Base-by-base conservation (phyloP, 2,113 vertebrate species). In the Thryonomys swinderianus region DNA sequence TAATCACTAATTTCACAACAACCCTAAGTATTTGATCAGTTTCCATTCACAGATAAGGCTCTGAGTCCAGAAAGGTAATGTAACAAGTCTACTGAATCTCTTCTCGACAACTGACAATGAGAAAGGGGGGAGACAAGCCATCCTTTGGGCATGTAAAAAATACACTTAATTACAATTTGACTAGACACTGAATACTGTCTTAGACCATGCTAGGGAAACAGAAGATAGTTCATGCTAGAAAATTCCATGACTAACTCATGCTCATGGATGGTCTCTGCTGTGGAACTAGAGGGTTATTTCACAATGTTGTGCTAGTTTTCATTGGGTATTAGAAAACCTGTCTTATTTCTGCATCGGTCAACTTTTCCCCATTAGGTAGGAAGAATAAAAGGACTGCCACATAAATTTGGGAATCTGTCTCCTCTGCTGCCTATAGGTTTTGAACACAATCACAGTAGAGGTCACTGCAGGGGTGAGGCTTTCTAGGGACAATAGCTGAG, bases 1-100 rank as follows among this genome's bases (percentile, higher is more conserved):
- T 66, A 66, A 79, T 62, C 42, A 92, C 48, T 73, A 40, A 42
- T 71, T 92, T 93, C 66, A 93, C 45, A 90, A 74, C 20, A n/a
- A 85, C n/a, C 17, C 51, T 12, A 57, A 83, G 55, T 62, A 45
- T 57, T 45, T 7, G 25, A 59, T 20, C 25, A 59, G 34, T n/a
- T 92, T 9, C 11, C 37, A 9, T 71, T 66, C 23, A 59, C 1
- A 83, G 48, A 66, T 1, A 10, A 87, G 45, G 4, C 6, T 76
- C 57, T 74, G 34, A 69, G 25, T 67, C 78, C n/a, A 71, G 16
- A 73, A 57, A 69, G 74, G 5, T n/a, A 55, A 66, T 18, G 3
- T 1, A 53, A 34, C 14, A 3, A 34, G 34, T 18, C 16, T 7
- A 30, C 11, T 25, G 40, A 67, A 55, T 3, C 27, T 71, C 84